Evolutionary conservation across 1,140 invertebrate genomes (phyloP), one percentile per base, ranked within the genome.

Genomic region (Microplitis mediator): DNA sequence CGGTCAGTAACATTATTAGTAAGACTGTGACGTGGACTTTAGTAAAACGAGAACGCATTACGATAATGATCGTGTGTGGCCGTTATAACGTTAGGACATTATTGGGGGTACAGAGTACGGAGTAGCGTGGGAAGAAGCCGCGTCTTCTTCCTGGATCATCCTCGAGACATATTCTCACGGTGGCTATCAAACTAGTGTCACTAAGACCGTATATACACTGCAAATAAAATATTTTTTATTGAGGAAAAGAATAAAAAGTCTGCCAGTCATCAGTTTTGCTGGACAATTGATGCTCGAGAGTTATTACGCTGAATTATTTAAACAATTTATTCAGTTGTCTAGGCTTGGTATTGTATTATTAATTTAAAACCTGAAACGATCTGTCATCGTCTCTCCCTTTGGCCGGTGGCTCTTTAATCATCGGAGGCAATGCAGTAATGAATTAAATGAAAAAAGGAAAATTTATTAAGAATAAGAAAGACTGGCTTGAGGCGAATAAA

Each of bases 121-220:
- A 23, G 67, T 60, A 64, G 61, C 69, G 70, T 72, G 70, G 70
- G 70, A 72, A 72, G 45, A 71, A 54, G 58, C 45, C 62, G n/a
- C 5, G n/a, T 50, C 45, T 50, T 50, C 70, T 71, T 72, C 70
- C 70, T 72, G 70, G 62, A 72, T 64, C 31, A 31, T 64, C 32
- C 51, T 50, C 13, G 51, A 36, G 14, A 39, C 39, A 34, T 0
- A 58, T 67, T 67, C 65, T 67, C 65, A 67, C 65, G 65, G 50
- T 65, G 31, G 39, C 39, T 45, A 45, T 45, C 11, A 11, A 11
- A 45, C 34, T 67, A 67, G 45, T 67, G 65, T 51, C 31, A 64
- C 62, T 45, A 23, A 23, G 23, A 23, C 23, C 23, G 23, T 23
- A n/a, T n/a, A n/a, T n/a, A 23, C 23, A 23, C 23, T 23, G 23